phyloP scores from a whole-genome alignment of 2,113 vertebrate species.

The Etheostoma cragini region DNA sequence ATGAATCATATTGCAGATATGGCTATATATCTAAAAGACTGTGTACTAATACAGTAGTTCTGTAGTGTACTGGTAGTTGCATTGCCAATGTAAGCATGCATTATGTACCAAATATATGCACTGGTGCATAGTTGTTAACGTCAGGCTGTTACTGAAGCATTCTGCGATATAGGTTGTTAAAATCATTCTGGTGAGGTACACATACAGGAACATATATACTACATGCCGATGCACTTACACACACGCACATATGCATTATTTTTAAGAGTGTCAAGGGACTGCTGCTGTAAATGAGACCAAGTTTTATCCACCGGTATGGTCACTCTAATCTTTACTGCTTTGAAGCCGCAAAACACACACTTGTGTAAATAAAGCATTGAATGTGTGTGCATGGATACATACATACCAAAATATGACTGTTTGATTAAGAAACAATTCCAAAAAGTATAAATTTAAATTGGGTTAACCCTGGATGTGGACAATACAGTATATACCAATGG shows the following conservation, averaged over 20 bases:
- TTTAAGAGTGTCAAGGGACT: slow-evolving; percentile 71
- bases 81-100: neutral
- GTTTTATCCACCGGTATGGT: slow-evolving; percentile 75
- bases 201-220: slow-evolving; percentile 44
- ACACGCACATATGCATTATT: slow-evolving; percentile 44
- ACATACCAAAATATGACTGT: neutral
- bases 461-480: neutral
- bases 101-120: slow-evolving; percentile 46
- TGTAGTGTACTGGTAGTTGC: neutral
- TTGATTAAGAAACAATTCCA: slow-evolving; percentile 21
- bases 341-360: slow-evolving; percentile 53
- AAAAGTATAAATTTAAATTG: slow-evolving; percentile 15
- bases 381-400: slow-evolving; percentile 4
- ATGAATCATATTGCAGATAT: slow-evolving; percentile 3
- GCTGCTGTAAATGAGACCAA: slow-evolving; percentile 66
- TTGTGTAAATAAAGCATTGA: slow-evolving; percentile 32
- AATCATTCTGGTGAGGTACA: slow-evolving; percentile 51
- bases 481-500: slow-evolving; percentile 33
- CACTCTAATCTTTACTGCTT: slow-evolving; percentile 70
- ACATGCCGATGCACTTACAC: slow-evolving; percentile 46
- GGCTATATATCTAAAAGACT: neutral
- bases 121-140: slow-evolving; percentile 37
- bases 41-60: neutral
- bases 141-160: slow-evolving; percentile 33
- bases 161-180: slow-evolving; percentile 46